A percentile compares a stretch with the other conserved stretches of the same genome.
Conservation (phyloP, 2,888 invertebrate species). For the Spodoptera exigua region DNA sequence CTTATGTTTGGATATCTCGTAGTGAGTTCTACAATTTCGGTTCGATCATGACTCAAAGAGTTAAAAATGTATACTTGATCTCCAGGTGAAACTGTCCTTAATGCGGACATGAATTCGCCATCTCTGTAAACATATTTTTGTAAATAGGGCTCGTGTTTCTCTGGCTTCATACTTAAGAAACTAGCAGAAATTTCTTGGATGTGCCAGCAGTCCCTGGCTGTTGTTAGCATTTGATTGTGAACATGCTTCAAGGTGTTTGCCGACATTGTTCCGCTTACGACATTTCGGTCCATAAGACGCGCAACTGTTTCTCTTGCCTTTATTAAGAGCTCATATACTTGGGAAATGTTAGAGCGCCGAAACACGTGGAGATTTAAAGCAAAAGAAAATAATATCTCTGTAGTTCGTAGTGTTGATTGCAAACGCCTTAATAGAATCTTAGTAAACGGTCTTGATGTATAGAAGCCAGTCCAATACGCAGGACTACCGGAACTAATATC, state of each 20-base stretch:
- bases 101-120: conserved; percentile 78
- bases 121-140: conserved; percentile 81
- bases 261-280: conserved; percentile 98
- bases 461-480: conserved; percentile 99
- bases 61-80: conserved; percentile 94
- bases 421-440: conserved; percentile 95
- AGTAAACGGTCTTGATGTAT: conserved; percentile 95
- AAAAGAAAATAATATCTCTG: conserved; percentile 95
- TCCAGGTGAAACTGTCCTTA: conserved; percentile 86
- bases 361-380: conserved; percentile 91
- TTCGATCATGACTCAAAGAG: conserved; percentile 93
- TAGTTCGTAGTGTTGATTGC: conserved; percentile 93
- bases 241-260: conserved; percentile 95
- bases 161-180: conserved; percentile 92
- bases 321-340: conserved; percentile 86
- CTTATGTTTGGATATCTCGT: conserved; percentile 92
- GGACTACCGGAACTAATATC: conserved; percentile 95
- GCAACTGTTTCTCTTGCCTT: conserved; percentile 93
- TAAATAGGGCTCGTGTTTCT: conserved; percentile 90
- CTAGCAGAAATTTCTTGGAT: conserved; percentile 79
- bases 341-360: conserved; percentile 86
- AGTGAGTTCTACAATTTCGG: conserved; percentile 93
- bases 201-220: conserved; percentile 79
- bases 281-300: conserved; percentile 98
- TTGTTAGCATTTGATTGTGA: conserved; percentile 90